Conservation (phyloP, 1,140 invertebrate genomes). For the Brachionus calyciflorus region DNA sequence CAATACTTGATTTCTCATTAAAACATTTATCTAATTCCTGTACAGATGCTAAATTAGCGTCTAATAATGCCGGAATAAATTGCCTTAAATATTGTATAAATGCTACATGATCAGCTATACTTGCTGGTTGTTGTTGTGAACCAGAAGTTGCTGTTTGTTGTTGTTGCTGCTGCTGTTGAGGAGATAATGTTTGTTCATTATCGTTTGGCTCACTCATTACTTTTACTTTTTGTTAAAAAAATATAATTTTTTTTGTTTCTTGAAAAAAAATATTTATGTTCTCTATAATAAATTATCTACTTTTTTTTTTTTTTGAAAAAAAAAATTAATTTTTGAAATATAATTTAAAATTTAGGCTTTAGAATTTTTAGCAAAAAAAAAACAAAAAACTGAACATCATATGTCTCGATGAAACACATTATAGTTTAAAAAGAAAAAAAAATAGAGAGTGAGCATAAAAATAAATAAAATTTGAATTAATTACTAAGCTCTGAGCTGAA, state of each 20-base stretch:
- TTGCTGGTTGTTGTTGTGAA: conserved; percentile 4
- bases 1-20: conserved; percentile 35
- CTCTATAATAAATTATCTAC: no score
- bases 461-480: conserved; percentile 40
- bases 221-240: background rate
- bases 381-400: background rate
- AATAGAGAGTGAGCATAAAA: no score
- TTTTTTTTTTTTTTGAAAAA: no score
- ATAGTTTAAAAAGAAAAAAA: no score
- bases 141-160: background rate
- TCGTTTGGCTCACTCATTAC: conserved; percentile 30
- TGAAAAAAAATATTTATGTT: conserved; percentile 3
- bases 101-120: conserved; percentile 21
- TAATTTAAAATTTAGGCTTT: background rate
- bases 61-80: conserved; percentile 29
- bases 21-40: conserved; percentile 42
- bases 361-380: background rate
- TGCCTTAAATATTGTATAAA: conserved; percentile 42
- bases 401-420: background rate
- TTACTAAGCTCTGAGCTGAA: conserved; percentile 31
- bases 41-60: background rate
- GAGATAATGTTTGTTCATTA: conserved; percentile 27
- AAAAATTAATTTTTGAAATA: conserved; percentile 18
- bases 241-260: background rate
- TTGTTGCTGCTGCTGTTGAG: background rate